Base-by-base conservation (phyloP, 2,888 invertebrate species). In the Nowickia ferox region DNA sequence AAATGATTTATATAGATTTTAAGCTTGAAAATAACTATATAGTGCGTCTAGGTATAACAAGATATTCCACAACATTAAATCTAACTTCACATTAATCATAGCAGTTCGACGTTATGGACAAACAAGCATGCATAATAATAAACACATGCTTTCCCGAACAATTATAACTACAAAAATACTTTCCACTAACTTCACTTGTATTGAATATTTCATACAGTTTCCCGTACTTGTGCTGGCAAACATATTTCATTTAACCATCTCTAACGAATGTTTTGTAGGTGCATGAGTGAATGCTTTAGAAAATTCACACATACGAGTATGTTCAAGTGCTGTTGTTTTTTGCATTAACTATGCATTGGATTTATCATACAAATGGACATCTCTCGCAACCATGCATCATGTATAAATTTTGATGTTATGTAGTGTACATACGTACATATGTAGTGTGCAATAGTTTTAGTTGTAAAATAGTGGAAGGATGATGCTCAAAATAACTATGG, bases 331-430 rank as follows among this genome's bases (percentile, higher is more conserved):
- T 46, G 13, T 19, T 65, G 65, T 72, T 72, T 15, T 30, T 9
- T 17, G 8, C 42, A 75, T 80, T 76, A 80, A 59, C 22, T 80
- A 57, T 71, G 40, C 57, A 79, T 71, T 71, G 69, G 30, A 75
- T 69, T 61, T 59, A 66, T 51, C 63, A 63, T 80, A 51, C 11
- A 76, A 76, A 61, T 74, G 74, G 78, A 68, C 84, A 74, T 74
- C 44, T 46, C 61, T 78, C 74, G 78, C 17, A 74, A 46, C 0
- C 72, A 72, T 68, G n/a, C 38, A 72, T 59, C 66, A 59, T 72
- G 30, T 48, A 46, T 17, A 15, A 22, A 38, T 55, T 59, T n/a
- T 38, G 15, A 9, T 44, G 17, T 42, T 65, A 9, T 30, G 30
- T 5, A 1, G 6, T 30, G 30, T 30, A 30, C 30, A 30, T 30